Conservation (phyloP, 2,888 invertebrate genomes). For the Pseudoips prasinana region DNA sequence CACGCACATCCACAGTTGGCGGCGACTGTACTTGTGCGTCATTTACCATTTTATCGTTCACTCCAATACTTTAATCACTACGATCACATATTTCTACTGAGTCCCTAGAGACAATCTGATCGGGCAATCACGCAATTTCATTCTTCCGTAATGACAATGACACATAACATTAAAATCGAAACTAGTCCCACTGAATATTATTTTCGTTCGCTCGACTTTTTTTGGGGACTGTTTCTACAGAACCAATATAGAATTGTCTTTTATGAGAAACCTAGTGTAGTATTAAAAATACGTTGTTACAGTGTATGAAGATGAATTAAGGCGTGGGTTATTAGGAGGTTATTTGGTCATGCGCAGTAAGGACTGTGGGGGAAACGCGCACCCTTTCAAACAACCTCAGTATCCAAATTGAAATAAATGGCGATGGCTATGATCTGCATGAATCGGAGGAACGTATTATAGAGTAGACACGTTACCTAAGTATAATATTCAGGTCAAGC, state of each 20-base stretch:
- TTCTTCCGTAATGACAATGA: conserved; percentile 19
- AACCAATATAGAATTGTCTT: too few species aligned
- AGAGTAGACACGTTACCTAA: too few species aligned
- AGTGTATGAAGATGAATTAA: conserved; percentile 59
- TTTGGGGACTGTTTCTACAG: too few species aligned
- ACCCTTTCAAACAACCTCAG: conserved; percentile 5
- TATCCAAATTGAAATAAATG: neutral
- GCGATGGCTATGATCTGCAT: too few species aligned
- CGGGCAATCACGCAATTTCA: conserved; percentile 19
- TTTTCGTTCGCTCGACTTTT: too few species aligned
- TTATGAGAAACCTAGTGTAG: too few species aligned
- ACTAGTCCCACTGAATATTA: neutral
- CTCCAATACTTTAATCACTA: conserved; percentile 48
- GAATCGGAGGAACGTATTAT: too few species aligned
- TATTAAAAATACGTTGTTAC: conserved; percentile 37
- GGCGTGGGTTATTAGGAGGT: conserved; percentile 75
- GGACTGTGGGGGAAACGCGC: conserved; percentile 14
- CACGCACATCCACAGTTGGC: conserved; percentile 61
- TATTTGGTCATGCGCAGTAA: conserved; percentile 75
- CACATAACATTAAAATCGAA: conserved; percentile 7
- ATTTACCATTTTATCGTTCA: conserved; percentile 73
- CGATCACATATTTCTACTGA: conserved; percentile 47
- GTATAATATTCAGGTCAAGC: too few species aligned
- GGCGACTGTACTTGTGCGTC: conserved; percentile 74
- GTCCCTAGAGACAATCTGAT: conserved; percentile 15